Base-by-base conservation (phyloP, 1,140 invertebrate species). In the Drosophila quadrilineata region DNA sequence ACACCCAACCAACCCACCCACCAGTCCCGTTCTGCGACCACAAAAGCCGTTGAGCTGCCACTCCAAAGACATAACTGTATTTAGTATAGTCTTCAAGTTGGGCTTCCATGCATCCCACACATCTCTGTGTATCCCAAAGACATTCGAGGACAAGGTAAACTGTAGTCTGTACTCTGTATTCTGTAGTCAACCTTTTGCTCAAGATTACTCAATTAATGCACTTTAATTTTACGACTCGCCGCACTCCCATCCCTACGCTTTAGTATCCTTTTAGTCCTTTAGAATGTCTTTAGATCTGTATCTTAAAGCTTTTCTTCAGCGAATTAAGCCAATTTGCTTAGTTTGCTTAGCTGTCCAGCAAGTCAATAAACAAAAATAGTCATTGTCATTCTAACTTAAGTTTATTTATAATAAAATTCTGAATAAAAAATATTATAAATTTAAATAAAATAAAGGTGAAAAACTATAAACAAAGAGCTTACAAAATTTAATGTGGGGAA, bases 161-260 rank as follows among this genome's bases (percentile, higher is more conserved):
- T 68, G 67, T 75, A n/a, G n/a, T n/a, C n/a, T n/a, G n/a, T n/a
- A n/a, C n/a, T n/a, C n/a, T n/a, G n/a, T n/a, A n/a, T n/a, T n/a
- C 76, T 72, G 53, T 58, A 69, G 52, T 63, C 58, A 72, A 71
- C 65, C 73, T 67, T n/a, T 66, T 60, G 56, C 63, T 60, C 59
- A 58, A 77, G 74, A 84, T 84, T 84, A 84, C 77, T 85, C 79
- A 84, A 84, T 84, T 84, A 84, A 84, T 77, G 77, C 74, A 74
- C 65, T 77, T 74, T 67, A 53, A 64, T 84, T 69, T 59, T 46
- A 68, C 24, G 65, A 62, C 58, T 63, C 35, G 57, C 33, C 56
- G 46, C 53, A 12, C n/a, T n/a, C n/a, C n/a, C n/a, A 21, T 46
- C 24, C 31, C 21, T 9, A 10, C 22, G 28, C n/a, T 21, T 45